Conservation (phyloP, 2,113 vertebrate genomes). For the Benitochromis conjunctus region DNA sequence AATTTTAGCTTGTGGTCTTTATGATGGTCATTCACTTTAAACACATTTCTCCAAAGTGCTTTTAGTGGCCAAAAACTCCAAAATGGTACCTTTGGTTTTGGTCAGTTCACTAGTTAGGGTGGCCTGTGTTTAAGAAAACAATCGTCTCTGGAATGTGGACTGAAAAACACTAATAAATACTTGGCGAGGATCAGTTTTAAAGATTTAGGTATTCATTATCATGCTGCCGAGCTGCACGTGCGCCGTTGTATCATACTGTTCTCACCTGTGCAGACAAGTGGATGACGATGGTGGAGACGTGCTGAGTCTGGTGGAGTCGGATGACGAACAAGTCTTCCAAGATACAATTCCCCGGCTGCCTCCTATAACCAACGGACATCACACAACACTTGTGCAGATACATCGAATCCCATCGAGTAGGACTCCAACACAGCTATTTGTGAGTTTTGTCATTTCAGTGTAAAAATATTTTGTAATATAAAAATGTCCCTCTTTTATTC, state of each 20-base stretch:
- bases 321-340: slow-evolving; percentile 75
- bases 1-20: background rate
- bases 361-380: slow-evolving; percentile 48
- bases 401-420: slow-evolving; percentile 69
- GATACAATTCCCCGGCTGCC: slow-evolving; percentile 63
- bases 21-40: background rate
- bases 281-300: slow-evolving; percentile 71
- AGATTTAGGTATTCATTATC: background rate
- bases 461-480: background rate
- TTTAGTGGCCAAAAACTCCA: background rate
- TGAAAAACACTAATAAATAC: background rate
- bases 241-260: fast-evolving
- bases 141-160: background rate
- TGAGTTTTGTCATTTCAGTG: background rate
- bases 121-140: background rate
- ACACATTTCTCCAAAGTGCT: background rate
- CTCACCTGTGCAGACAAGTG: slow-evolving; percentile 27
- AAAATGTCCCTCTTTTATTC: background rate
- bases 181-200: background rate
- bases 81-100: background rate
- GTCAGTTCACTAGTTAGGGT: too few relatives aligned
- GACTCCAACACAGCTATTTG: background rate
- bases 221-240: background rate
- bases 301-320: slow-evolving; percentile 87
- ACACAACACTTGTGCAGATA: slow-evolving; percentile 71